phyloP scores from a whole-genome alignment of 2,113 vertebrate genomes.

The Falcunculus frontatus region DNA sequence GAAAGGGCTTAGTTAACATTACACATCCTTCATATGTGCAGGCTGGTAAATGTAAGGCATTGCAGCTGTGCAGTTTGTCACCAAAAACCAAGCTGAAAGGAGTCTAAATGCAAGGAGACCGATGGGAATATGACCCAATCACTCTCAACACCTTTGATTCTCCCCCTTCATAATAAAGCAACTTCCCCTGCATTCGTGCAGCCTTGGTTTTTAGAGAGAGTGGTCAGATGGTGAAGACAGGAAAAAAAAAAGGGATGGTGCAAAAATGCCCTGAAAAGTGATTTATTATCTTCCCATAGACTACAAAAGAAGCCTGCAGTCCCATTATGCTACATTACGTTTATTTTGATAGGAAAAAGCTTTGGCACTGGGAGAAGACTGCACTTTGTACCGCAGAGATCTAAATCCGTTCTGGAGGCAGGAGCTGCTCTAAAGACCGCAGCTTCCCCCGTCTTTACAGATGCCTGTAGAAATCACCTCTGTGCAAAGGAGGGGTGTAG shows the following conservation, averaged over 20 bases:
- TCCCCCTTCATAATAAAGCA: background rate
- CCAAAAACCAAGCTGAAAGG: constrained; percentile 58
- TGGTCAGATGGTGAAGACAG: background rate
- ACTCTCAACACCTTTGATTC: constrained; percentile 29
- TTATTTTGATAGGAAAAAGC: constrained; percentile 5
- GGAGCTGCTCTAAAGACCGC: background rate
- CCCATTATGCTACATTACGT: background rate
- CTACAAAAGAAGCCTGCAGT: background rate
- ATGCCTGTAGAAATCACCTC: background rate
- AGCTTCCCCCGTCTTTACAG: background rate
- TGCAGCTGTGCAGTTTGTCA: constrained; percentile 70
- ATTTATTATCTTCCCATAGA: background rate
- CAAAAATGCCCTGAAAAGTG: background rate
- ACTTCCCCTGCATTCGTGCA: background rate
- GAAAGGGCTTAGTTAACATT: constrained; percentile 68
- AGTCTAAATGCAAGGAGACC: background rate
- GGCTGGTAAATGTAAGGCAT: constrained; percentile 69
- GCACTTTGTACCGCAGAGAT: background rate
- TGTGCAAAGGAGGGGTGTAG: background rate
- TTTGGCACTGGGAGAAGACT: background rate
- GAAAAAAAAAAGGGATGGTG: background rate
- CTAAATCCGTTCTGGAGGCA: background rate
- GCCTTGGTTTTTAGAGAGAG: background rate
- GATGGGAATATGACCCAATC: background rate
- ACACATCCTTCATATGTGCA: constrained; percentile 67